Base-by-base conservation (phyloP, 2,113 vertebrate genomes). In the Strigops habroptila region DNA sequence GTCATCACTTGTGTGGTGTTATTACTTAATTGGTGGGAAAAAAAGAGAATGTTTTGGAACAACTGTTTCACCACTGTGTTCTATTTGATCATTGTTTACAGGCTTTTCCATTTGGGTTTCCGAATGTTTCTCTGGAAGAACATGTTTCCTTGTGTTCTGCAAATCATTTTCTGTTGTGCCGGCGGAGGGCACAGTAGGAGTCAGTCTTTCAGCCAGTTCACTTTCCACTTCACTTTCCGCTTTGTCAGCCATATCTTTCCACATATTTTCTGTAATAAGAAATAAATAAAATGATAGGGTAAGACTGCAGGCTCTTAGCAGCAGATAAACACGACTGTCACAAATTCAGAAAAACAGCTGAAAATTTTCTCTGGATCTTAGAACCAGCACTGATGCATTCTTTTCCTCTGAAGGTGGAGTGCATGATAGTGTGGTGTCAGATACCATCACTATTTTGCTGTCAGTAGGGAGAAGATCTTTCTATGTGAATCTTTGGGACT, bases 11-110 rank as follows among this genome's bases (percentile, higher is more conserved):
- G 27, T 92, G 48, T 30, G 60, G 18, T 52, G 43, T 71, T 71
- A 39, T 93, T 97, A 94, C 78, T 96, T 92, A 90, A 97, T 96
- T 18, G 94, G 95, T 48, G 94, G 97, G 51, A 83, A 94, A 78
- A 94, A 95, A 22, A 82, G 35, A 30, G 90, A 83, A n/a, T 82
- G 81, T 93, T 94, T 94, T 75, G 81, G 84, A 92, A 96, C 49
- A 81, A 30, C 60, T 60, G 82, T 94, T 82, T 95, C 95, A 3
- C 44, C 35, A 31, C 57, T 88, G n/a, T 90, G 41, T 64, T 96
- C 95, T 69, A 17, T 71, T 69, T 90, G 82, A 14, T 78, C 14
- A 0, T 37, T 96, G 82, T 33, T 88, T 46, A 74, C 14, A 86
- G 82, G 33, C 19, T 91, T 96, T 77, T 96, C 96, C 62, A 67